Conservation (phyloP, 1,140 invertebrate species). For the Bombus difficillimus region DNA sequence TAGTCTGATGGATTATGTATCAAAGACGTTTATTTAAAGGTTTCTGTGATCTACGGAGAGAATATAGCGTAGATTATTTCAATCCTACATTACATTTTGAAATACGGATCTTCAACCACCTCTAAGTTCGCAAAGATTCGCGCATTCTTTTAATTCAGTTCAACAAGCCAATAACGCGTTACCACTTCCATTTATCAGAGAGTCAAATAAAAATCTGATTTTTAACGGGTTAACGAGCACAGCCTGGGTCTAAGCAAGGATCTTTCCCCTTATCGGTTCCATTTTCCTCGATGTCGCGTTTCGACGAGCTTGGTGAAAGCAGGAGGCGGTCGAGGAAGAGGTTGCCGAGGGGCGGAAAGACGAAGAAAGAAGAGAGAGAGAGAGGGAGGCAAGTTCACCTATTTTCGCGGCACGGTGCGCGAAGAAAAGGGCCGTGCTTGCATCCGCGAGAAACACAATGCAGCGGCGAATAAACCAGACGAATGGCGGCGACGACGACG, state of each 20-base stretch:
- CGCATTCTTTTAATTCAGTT: background rate
- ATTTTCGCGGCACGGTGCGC: conserved; percentile 34
- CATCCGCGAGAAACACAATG: conserved; percentile 42
- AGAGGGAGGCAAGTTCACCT: conserved; percentile 45
- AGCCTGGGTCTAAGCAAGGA: background rate
- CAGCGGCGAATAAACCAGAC: conserved; percentile 43
- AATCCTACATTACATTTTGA: background rate
- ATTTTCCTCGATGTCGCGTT: conserved; percentile 15
- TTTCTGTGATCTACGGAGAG: background rate
- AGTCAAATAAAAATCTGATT: background rate
- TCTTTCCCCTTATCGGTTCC: conserved; percentile 1
- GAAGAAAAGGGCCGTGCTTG: conserved; percentile 40
- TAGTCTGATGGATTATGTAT: background rate
- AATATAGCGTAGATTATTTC: background rate
- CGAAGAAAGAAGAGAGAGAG: background rate
- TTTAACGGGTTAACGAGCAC: conserved; percentile 8
- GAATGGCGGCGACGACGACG: conserved; percentile 48
- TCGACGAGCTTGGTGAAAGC: background rate
- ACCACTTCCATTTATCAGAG: background rate
- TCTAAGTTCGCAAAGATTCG: no score
- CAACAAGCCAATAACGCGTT: background rate
- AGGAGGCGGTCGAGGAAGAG: background rate
- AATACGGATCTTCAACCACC: background rate
- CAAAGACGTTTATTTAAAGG: background rate
- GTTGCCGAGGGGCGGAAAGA: background rate